Evolutionary conservation across 2,888 invertebrate species (phyloP).

Genomic region (Meloe dianella): DNA sequence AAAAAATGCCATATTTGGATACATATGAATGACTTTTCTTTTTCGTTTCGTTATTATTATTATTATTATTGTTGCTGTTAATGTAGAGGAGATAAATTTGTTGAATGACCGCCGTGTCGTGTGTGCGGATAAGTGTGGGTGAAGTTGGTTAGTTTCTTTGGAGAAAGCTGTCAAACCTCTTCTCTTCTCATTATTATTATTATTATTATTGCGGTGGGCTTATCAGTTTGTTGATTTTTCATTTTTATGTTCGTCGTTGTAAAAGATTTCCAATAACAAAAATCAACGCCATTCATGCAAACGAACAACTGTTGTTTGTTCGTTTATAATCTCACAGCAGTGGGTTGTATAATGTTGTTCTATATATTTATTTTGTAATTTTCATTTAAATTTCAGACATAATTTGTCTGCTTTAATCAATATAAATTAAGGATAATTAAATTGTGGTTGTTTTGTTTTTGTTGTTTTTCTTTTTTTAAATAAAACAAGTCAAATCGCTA

Average conservation of each 20-base stretch:
- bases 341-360: not conserved
- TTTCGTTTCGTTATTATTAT: not conserved
- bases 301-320: not conserved
- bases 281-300: slow-evolving; percentile 7
- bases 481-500: not conserved
- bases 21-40: slow-evolving; percentile 2
- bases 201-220: slow-evolving; percentile 6
- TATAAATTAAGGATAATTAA: not conserved
- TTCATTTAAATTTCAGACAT: not conserved
- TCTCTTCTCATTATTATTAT: not conserved
- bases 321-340: not conserved
- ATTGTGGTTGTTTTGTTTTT: no score
- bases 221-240: not conserved
- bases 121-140: slow-evolving; percentile 7
- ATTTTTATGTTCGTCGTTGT: not conserved
- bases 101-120: slow-evolving; percentile 5
- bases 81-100: slow-evolving; percentile 3
- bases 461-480: no score
- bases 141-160: slow-evolving; percentile 8
- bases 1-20: slow-evolving; percentile 1
- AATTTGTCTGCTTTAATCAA: not conserved
- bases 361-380: not conserved
- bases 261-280: slow-evolving; percentile 2
- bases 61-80: not conserved
- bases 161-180: slow-evolving; percentile 9